Percentiles rank a stretch among this genome's conserved stretches.
Evolutionary conservation across 2,888 invertebrate species (phyloP).

Genomic region (Thera obeliscata): DNA sequence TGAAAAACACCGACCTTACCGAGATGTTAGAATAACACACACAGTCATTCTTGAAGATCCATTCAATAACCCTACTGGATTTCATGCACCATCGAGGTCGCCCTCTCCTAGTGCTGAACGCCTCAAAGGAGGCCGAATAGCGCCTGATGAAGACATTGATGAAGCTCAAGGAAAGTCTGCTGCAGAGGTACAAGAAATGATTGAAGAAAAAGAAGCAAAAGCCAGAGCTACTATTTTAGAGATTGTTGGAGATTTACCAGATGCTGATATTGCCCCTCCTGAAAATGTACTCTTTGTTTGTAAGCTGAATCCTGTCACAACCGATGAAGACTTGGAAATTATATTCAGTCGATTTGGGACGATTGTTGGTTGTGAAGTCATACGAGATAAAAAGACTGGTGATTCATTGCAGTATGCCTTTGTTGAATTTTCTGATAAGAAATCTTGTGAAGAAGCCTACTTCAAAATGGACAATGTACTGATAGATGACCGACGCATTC

Average conservation of each 20-base stretch:
- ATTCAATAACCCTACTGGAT: slow-evolving; percentile 93
- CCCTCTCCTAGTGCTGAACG: slow-evolving; percentile 95
- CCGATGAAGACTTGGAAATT: slow-evolving; percentile 98
- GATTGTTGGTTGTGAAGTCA: slow-evolving; percentile 97
- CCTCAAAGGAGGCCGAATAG: slow-evolving; percentile 93
- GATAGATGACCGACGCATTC: slow-evolving; percentile 99
- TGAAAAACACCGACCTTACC: slow-evolving; percentile 94
- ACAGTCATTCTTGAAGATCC: slow-evolving; percentile 98
- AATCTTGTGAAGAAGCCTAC: slow-evolving; percentile 98
- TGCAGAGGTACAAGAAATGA: slow-evolving; percentile 93
- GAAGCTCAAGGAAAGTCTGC: slow-evolving; percentile 94
- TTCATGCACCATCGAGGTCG: slow-evolving; percentile 92
- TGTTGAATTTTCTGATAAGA: slow-evolving; percentile 96
- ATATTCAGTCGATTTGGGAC: slow-evolving; percentile 98
- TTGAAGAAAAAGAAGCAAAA: slow-evolving; percentile 96
- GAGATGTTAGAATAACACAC: slow-evolving; percentile 98
- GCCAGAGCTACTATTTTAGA: slow-evolving; percentile 98
- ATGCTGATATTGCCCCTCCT: slow-evolving; percentile 98
- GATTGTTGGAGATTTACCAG: slow-evolving; percentile 98
- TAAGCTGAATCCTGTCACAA: slow-evolving; percentile 99
- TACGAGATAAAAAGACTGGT: slow-evolving; percentile 95
- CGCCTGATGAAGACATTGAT: slow-evolving; percentile 96
- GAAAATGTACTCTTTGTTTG: slow-evolving; percentile 99
- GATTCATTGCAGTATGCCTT: slow-evolving; percentile 99
- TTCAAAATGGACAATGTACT: slow-evolving; percentile 99